Evolutionary conservation across 2,797 vertebrate species (phyloP).

Genomic region (Siniperca undulata): DNA sequence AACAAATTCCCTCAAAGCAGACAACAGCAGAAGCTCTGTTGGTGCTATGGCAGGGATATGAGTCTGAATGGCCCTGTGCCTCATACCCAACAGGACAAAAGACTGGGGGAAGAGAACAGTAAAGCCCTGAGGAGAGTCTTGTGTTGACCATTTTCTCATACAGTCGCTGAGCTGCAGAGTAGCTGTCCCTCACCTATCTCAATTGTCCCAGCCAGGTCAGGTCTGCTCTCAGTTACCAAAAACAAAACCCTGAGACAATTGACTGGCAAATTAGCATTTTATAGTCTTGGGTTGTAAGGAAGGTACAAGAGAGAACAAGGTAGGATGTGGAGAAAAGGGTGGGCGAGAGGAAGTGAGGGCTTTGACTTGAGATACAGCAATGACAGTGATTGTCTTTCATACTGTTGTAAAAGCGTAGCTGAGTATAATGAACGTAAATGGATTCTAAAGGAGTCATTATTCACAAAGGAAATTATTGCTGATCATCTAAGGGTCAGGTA

Average conservation of each 20-base stretch:
- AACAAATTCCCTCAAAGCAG: constrained; percentile 39
- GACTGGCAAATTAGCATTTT: constrained; percentile 80
- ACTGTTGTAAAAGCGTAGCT: constrained; percentile 63
- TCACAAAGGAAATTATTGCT: constrained; percentile 33
- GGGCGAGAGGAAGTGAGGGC: constrained; percentile 73
- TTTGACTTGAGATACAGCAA: constrained; percentile 54
- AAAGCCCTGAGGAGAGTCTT: constrained; percentile 55
- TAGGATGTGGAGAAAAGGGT: constrained; percentile 60
- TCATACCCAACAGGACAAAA: constrained; percentile 47
- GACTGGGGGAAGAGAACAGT: constrained; percentile 27
- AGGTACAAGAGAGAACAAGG: constrained; percentile 49
- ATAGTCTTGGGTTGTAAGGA: constrained; percentile 64
- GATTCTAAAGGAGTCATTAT: constrained; percentile 26
- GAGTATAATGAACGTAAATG: constrained; percentile 58
- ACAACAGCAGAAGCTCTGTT: constrained; percentile 66
- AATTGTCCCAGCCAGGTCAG: constrained; percentile 40
- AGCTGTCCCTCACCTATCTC: constrained; percentile 69
- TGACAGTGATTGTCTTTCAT: constrained; percentile 63
- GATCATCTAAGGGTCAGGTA: constrained; percentile 33
- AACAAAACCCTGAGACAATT: constrained; percentile 57
- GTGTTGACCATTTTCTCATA: constrained; percentile 65
- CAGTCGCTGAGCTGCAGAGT: constrained; percentile 53
- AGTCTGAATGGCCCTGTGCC: constrained; percentile 35
- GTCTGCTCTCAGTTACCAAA: constrained; percentile 54
- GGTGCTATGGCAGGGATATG: constrained; percentile 17